A percentile compares a stretch with the other conserved stretches of the same genome.
phyloP scores from a whole-genome alignment of 1,140 invertebrate genomes.

The Ptiloglossa arizonensis region DNA sequence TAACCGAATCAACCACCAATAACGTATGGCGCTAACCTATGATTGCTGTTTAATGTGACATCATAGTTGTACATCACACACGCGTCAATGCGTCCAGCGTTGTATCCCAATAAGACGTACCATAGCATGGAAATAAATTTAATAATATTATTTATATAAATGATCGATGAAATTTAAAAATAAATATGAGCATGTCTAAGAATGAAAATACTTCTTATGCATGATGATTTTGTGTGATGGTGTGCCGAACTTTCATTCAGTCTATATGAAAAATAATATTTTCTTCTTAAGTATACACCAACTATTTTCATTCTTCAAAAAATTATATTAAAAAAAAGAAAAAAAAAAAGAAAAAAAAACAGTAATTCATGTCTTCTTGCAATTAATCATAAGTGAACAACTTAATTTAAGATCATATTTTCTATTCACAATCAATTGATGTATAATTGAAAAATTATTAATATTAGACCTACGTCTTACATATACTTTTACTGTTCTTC shows the following conservation, averaged over 20 bases:
- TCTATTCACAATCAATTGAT: not conserved
- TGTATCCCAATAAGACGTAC: slow-evolving; percentile 79
- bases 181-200: slow-evolving; percentile 58
- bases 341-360: too few species aligned
- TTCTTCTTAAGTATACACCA: slow-evolving; percentile 4
- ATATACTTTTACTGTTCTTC: not conserved
- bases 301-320: slow-evolving; percentile 52
- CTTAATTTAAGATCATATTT: not conserved
- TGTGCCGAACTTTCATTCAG: slow-evolving; percentile 29
- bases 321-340: slow-evolving; percentile 11
- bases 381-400: slow-evolving; percentile 2
- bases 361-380: slow-evolving; percentile 22
- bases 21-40: slow-evolving; percentile 81
- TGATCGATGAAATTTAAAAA: slow-evolving; percentile 50
- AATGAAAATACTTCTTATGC: slow-evolving; percentile 62
- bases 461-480: slow-evolving; percentile 6
- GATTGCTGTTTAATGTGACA: slow-evolving; percentile 80
- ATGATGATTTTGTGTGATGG: slow-evolving; percentile 19
- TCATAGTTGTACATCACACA: slow-evolving; percentile 79
- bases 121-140: slow-evolving; percentile 81
- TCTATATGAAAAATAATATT: slow-evolving; percentile 15
- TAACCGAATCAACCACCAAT: slow-evolving; percentile 75
- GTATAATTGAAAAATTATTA: not conserved
- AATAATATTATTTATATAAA: slow-evolving; percentile 69
- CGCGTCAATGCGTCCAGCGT: slow-evolving; percentile 79